Percentiles rank a stretch among this genome's conserved stretches.
phyloP scores from a whole-genome alignment of 2,113 vertebrate species.

The Takifugu flavidus region DNA sequence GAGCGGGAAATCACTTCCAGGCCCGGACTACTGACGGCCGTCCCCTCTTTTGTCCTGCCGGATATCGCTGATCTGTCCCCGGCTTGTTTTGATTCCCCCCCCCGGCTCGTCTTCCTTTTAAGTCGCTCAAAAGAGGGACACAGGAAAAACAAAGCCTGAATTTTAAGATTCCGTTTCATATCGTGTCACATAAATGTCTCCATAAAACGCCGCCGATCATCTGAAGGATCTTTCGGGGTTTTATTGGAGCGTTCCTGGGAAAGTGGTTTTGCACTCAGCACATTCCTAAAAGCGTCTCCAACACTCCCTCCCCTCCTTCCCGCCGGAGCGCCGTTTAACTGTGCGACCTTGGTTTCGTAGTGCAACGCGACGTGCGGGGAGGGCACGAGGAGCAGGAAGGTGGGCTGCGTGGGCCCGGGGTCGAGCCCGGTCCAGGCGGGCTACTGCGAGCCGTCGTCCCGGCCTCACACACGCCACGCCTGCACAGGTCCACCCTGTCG shows the following conservation, averaged over 20 bases:
- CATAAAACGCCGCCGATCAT: slow-evolving; percentile 21
- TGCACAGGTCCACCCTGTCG: slow-evolving; percentile 76
- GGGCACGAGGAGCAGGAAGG: slow-evolving; percentile 68
- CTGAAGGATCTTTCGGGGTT: slow-evolving; percentile 2
- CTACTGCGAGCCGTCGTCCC: slow-evolving; percentile 75
- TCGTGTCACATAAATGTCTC: slow-evolving; percentile 18
- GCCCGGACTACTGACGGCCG: slow-evolving; percentile 31
- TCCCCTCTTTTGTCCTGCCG: slow-evolving; percentile 34
- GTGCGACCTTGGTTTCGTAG: slow-evolving; percentile 55
- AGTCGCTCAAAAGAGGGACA: slow-evolving; percentile 29
- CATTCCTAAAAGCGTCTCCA: slow-evolving; percentile 1
- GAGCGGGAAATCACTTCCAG: slow-evolving; percentile 22
- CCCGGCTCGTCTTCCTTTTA: slow-evolving; percentile 38
- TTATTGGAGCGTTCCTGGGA: too few relatives aligned
- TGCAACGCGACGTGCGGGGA: slow-evolving; percentile 79
- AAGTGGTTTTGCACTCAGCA: too few relatives aligned
- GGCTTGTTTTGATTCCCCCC: slow-evolving; percentile 4
- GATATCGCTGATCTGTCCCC: slow-evolving; percentile 29
- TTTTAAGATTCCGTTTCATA: slow-evolving; percentile 13
- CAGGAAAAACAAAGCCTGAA: slow-evolving; percentile 3
- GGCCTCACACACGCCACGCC: slow-evolving; percentile 68
- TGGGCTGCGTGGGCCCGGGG: slow-evolving; percentile 75
- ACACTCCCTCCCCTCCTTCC: slow-evolving; percentile 50
- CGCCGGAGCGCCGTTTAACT: neutral
- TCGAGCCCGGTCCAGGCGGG: slow-evolving; percentile 71